Conservation (phyloP, 2,888 invertebrate species). For the Rhopalosiphum nymphaeae region DNA sequence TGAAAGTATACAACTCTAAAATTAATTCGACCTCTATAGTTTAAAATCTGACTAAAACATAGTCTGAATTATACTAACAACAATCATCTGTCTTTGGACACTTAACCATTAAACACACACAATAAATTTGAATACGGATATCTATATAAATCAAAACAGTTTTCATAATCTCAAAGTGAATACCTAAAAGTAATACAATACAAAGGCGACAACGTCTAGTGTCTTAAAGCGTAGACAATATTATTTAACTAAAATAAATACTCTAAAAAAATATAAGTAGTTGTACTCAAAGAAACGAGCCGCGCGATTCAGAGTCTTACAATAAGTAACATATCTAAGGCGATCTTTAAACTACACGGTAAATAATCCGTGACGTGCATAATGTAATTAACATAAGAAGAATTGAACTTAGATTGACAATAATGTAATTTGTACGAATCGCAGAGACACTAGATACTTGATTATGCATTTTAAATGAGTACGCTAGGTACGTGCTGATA, state of each 20-base stretch:
- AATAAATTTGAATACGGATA: neutral
- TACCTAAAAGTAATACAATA: neutral
- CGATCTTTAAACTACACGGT: neutral
- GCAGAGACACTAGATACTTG: conserved; percentile 4
- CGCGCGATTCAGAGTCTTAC: neutral
- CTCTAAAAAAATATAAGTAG: neutral
- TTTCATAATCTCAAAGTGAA: neutral
- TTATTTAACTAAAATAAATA: conserved; percentile 41
- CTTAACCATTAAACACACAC: neutral
- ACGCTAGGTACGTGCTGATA: conserved; percentile 32
- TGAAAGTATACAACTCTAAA: neutral
- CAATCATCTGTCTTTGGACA: neutral
- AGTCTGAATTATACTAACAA: neutral
- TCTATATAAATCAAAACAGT: neutral
- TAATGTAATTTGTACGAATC: conserved; percentile 46
- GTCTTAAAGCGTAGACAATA: neutral
- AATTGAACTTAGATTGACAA: conserved; percentile 58
- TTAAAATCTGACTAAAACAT: neutral
- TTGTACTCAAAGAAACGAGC: neutral
- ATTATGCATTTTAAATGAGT: conserved; percentile 55
- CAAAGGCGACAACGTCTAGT: neutral
- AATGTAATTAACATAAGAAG: conserved; percentile 61
- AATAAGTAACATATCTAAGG: conserved; percentile 15
- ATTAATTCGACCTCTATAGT: neutral
- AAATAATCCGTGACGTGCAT: neutral